Evolutionary conservation across 2,113 vertebrate species (phyloP).

Genomic region (Cochlearius cochlearius): DNA sequence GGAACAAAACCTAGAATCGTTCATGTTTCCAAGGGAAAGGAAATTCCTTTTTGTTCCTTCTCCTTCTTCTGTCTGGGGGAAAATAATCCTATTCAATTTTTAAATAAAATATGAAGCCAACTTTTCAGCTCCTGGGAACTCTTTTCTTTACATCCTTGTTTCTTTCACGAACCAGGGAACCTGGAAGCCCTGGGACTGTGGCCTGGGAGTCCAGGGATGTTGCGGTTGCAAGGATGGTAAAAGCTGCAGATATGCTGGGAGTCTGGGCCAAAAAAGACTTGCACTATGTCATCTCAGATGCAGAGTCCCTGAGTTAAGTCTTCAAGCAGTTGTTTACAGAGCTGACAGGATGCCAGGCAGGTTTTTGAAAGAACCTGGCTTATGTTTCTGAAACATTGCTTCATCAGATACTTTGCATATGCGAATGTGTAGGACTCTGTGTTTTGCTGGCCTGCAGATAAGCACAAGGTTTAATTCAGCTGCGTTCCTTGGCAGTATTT

Average conservation of each 20-base stretch:
- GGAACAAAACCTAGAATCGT: not conserved
- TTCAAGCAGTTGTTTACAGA: not conserved
- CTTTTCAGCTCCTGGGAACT: not conserved
- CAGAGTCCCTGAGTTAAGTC: not conserved
- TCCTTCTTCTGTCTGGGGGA: not conserved
- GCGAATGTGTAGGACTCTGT: not conserved
- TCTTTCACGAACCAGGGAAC: not conserved
- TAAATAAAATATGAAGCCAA: not conserved
- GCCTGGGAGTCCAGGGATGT: not conserved
- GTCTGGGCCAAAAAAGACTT: not conserved
- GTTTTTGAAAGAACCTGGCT: not conserved
- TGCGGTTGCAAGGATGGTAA: not conserved
- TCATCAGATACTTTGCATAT: not conserved
- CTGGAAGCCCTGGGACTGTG: not conserved
- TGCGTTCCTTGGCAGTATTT: not conserved
- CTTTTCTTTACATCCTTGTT: not conserved
- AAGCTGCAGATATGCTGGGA: not conserved
- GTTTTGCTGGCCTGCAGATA: not conserved
- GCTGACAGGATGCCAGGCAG: not conserved
- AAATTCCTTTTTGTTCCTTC: constrained; percentile 17
- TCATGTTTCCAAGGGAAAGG: constrained; percentile 24
- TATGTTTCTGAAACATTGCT: not conserved
- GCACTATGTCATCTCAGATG: not conserved
- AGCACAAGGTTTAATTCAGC: not conserved
- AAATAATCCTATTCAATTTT: not conserved